These are phyloP conservation scores for Arothron firmamentum DNA, from an alignment of 2,113 vertebrate species.

Conservation along the genomic window DNA sequence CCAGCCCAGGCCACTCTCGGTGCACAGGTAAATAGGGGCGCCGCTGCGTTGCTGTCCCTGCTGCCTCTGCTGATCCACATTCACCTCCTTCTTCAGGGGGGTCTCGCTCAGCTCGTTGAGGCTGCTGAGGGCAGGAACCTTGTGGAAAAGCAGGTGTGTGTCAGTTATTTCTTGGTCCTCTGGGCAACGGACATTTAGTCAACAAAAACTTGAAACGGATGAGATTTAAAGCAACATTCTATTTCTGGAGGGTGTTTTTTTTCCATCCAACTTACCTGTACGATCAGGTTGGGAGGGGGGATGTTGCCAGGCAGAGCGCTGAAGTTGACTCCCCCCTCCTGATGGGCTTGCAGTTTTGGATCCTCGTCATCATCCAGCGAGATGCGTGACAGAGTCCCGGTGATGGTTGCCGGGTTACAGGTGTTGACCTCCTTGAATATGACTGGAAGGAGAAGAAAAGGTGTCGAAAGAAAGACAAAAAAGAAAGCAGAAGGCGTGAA, in stretches of 20 bases:
- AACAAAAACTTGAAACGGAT: too few relatives aligned
- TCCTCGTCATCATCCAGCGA: constrained; percentile 96
- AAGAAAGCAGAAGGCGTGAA: not conserved
- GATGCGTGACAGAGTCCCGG: constrained; percentile 93
- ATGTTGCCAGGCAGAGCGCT: constrained; percentile 92
- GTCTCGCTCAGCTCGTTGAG: constrained; percentile 85
- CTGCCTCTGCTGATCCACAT: constrained; percentile 79
- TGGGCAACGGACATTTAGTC: too few relatives aligned
- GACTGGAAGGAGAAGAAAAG: constrained; percentile 71
- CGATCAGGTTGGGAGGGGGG: constrained; percentile 85
- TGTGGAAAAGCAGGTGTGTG: constrained; percentile 16
- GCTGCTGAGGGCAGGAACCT: constrained; percentile 83
- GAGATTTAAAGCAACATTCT: too few relatives aligned
- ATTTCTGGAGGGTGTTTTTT: not conserved
- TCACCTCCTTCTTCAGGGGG: constrained; percentile 80
- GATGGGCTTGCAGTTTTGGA: constrained; percentile 86
- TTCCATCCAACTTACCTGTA: constrained; percentile 71
- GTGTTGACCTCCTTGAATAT: constrained; percentile 98
- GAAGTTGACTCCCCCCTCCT: constrained; percentile 86
- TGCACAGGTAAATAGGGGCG: constrained; percentile 89
- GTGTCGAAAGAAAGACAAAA: not conserved
- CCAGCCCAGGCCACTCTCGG: constrained; percentile 89
- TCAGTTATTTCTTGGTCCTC: too few relatives aligned
- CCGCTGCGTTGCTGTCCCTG: constrained; percentile 63
- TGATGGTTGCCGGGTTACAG: constrained; percentile 96